Evolutionary conservation across 2,797 vertebrate species (phyloP), one percentile per base, ranked within the genome.

Genomic region (Sternarchorhynchus goeldii): DNA sequence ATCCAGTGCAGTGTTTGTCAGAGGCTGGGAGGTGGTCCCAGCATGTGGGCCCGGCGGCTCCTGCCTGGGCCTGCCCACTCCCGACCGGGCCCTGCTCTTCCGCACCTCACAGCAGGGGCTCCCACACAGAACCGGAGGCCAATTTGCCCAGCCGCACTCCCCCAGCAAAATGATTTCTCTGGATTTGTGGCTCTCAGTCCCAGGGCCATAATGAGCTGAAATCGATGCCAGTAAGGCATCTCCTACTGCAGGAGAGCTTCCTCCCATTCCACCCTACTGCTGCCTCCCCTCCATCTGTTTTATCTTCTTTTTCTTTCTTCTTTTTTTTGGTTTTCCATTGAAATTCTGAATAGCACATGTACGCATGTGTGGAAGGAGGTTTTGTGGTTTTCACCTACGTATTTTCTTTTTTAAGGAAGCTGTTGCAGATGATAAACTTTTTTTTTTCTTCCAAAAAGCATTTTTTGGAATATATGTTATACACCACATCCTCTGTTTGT

Each of bases 31-130:
- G 94, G 93, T 89, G 76, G 83, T 87, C 90, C 82, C 93, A 91
- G 90, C 90, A 82, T 91, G 94, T 55, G 87, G 86, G 87, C 68
- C 12, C 81, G 84, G 86, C 82, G 76, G 81, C 85, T 91, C 90
- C 79, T 90, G 93, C 90, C 91, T 87, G 92, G 94, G 87, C 92
- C 93, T 95, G 94, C 93, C 93, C 91, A 88, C 91, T 92, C 89
- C 91, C 92, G 83, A 81, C 91, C 85, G 85, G 91, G 85, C 89
- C 88, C 89, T 87, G 88, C 91, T 93, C 91, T 92, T 92, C 90
- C 88, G 90, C 88, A 89, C 86, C 57, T 85, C 92, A 87, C 94
- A 88, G 90, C 88, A 65, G 94, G 93, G 87, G 39, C 81, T 82
- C 90, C 87, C 65, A 83, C 88, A 89, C 89, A 84, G 90, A 91